Evolutionary conservation across 2,888 invertebrate genomes (phyloP), one percentile per base, ranked within the genome.

Genomic region (Allophyes oxyacanthae): DNA sequence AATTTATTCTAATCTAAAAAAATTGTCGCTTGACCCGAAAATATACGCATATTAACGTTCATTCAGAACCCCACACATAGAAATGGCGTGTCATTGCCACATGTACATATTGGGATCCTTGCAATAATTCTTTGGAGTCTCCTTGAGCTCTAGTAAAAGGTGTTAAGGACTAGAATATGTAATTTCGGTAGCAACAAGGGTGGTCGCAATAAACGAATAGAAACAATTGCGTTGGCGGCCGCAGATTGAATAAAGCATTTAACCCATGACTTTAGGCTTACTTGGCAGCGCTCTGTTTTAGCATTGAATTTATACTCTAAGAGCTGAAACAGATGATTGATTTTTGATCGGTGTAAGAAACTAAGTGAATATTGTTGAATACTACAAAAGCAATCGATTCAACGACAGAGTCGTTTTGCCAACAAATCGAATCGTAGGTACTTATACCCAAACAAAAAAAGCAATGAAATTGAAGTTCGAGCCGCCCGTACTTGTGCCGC

Each of bases 211-310:
- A 82, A 84, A 72, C 71, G 81, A 86, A 84, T 84, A 84, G 86
- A 86, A 86, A 87, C 89, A 88, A 90, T 88, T 87, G 89, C 84
- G 86, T 85, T 79, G 87, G 87, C 80, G 88, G 85, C 79, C 82
- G 86, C 87, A 89, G 84, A 92, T 91, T 91, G 86, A 89, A 91
- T 91, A 85, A 89, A 86, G 75, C 83, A 82, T 88, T 90, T 90
- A 88, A 90, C 86, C 84, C 82, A 81, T 85, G 88, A 82, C 83
- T 84, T 75, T 62, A 50, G 55, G 38, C 48, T 65, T 51, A 48
- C 30, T 44, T 51, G 25, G 38, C 38, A 30, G 13, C 6, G 9
- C 7, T 15, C 7, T 15, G 6, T 42, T 33, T 26, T 7, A 6
- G 9, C 10, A 28, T 42, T 37, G 28, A 54, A 49, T 34, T 54